Base-by-base conservation (phyloP, 2,797 vertebrate species). In the Lagocephalus sceleratus region DNA sequence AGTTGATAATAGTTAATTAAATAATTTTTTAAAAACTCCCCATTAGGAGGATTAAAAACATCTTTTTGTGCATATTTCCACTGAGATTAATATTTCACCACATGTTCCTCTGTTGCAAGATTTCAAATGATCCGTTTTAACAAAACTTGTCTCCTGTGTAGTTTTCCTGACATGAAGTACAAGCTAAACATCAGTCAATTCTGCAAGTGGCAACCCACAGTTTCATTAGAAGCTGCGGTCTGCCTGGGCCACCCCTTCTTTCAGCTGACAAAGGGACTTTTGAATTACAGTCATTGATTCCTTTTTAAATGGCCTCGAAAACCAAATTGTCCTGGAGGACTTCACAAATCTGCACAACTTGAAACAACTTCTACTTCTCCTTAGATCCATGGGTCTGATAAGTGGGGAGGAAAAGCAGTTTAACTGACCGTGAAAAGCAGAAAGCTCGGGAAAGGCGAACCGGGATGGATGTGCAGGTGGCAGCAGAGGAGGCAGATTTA, bases 171-270 rank as follows among this genome's bases (percentile, higher is more conserved):
- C 26, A 29, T 29, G 9, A 29, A 29, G 9, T 29, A 29, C 12
- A 12, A 35, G 1, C 12, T 1, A 35, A 35, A 35, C 9, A 35
- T 14, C 32, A 35, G 32, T 35, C 1, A 35, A 35, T 12, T 35
- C 32, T 11, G 11, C 12, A 14, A 35, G 22, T n/a, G 22, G 15
- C 7, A 16, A 17, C 22, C 17, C 16, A 46, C n/a, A 17, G 23
- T 17, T 15, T 26, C 10, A 7, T 47, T 47, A 23, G 16, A 47
- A 19, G 7, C 2, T 11, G n/a, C 0, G 20, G 38, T 62, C 6
- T 63, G 65, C 7, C 39, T 17, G 16, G 39, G 39, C 39, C 5
- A 9, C 39, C 39, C 39, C n/a, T 44, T 44, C 42, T 12, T 44
- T 15, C 42, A 11, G 19, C 42, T 44, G 42, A 19, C 42, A 44